phyloP scores from a whole-genome alignment of 2,888 invertebrate genomes.

The Apotomis betuletana region DNA sequence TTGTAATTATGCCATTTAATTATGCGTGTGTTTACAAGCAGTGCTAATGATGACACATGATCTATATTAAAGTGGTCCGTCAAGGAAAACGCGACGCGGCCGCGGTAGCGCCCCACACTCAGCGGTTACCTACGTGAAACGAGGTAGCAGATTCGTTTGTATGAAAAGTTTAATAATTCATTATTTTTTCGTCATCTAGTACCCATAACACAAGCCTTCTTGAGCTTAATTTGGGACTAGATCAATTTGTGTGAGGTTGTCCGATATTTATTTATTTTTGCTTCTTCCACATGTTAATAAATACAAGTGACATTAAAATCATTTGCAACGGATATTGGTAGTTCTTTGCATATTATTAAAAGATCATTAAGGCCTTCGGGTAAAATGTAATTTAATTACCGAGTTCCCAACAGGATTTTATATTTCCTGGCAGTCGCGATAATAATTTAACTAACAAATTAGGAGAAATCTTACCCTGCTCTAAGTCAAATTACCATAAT shows the following conservation, averaged over 20 bases:
- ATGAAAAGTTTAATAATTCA: background rate
- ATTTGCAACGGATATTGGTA: background rate
- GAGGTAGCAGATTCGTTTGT: background rate
- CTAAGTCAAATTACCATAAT: conserved; percentile 83
- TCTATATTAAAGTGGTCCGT: conserved; percentile 14
- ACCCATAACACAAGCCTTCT: too few species aligned
- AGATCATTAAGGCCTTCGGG: conserved; percentile 16
- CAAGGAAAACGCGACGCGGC: background rate
- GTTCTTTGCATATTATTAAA: background rate
- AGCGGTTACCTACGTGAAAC: background rate
- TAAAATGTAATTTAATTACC: conserved; percentile 34
- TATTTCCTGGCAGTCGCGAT: conserved; percentile 65
- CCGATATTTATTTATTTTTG: too few species aligned
- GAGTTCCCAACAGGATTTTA: conserved; percentile 47
- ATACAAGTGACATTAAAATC: too few species aligned
- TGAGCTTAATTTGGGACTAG: too few species aligned
- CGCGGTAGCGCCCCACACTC: background rate
- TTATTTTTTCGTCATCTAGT: too few species aligned
- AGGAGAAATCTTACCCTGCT: conserved; percentile 81
- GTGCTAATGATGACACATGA: conserved; percentile 26
- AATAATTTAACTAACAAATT: conserved; percentile 82
- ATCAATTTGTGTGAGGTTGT: too few species aligned
- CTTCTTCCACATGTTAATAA: too few species aligned
- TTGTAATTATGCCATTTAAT: background rate
- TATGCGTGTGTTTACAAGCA: conserved; percentile 13